Base-by-base conservation (phyloP, 1,140 invertebrate genomes). In the Solenopsis invicta region DNA sequence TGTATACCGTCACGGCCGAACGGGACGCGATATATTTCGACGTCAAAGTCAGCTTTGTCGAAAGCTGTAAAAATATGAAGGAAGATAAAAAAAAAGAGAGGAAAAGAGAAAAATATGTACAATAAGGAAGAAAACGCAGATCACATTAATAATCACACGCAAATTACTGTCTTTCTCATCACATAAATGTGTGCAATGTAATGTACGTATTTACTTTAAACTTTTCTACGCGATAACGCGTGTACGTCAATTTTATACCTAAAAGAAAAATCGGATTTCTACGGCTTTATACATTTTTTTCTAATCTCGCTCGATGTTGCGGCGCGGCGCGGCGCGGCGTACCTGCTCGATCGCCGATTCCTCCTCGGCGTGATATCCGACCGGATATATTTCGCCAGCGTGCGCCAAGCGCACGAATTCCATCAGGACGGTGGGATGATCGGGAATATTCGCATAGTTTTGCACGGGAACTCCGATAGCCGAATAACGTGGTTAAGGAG, bases 361-460 rank as follows among this genome's bases (percentile, higher is more conserved):
- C 56, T 64, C 67, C 24, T 21, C 4, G 37, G 62, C 76, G 34
- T 72, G 88, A 76, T 50, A 78, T 75, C 50, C 61, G 52, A 21
- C 16, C 67, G 52, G 48, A 76, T 80, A 85, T 72, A 80, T 80
- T 72, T 85, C 59, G 69, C 77, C 69, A 56, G 18, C 66, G 61
- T 1, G 78, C 41, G 80, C 45, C 56, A 87, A 78, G 52, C 75
- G 45, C 71, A 77, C 76, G 87, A 90, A 90, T 89, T 89, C 66
- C 85, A 66, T 87, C 71, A 76, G 86, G 80, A 24, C 61, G 18
- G 50, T 82, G 56, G 86, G 74, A 85, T 90, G 86, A 90, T 90
- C 85, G 85, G 78, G 92, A 93, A 94, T 93, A 93, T 93, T 92
- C 90, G 88, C 89, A 90, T 89, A 93, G 91, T 93, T 93, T 92